These are phyloP conservation scores for Hydrozoanthus gracilis DNA, from an alignment of 92 coral and sea anemone genomes.

Conservation along the genomic window DNA sequence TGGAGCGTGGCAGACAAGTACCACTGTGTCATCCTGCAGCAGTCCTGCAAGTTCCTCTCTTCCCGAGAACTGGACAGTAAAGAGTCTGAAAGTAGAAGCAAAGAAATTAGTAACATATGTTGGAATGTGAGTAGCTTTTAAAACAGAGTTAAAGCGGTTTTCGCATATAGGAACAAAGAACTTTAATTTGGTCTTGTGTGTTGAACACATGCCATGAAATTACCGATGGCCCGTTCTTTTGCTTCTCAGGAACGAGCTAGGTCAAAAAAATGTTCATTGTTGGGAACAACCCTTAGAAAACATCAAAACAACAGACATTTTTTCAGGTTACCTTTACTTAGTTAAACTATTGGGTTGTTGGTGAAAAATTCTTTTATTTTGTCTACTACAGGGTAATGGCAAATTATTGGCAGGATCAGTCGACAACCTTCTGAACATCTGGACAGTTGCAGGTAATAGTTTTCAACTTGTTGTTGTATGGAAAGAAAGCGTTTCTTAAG, in stretches of 20 bases:
- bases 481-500: too few relatives aligned
- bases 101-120: slow-evolving; percentile 72
- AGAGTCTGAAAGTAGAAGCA: slow-evolving; percentile 46
- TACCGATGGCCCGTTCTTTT: too few relatives aligned
- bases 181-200: background rate
- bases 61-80: slow-evolving; percentile 58
- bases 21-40: slow-evolving; percentile 77
- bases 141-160: too few relatives aligned
- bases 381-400: slow-evolving; percentile 73
- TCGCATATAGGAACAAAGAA: too few relatives aligned
- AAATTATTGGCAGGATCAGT: slow-evolving; percentile 40
- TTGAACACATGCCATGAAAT: too few relatives aligned
- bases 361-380: background rate
- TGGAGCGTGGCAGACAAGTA: slow-evolving; percentile 89
- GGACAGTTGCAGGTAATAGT: slow-evolving; percentile 10
- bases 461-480: background rate
- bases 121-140: slow-evolving; percentile 70
- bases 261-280: too few relatives aligned
- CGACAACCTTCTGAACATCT: slow-evolving; percentile 4
- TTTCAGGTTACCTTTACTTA: background rate
- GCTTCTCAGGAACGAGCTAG: too few relatives aligned
- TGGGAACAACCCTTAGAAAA: too few relatives aligned
- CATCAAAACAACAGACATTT: too few relatives aligned
- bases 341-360: background rate
- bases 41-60: slow-evolving; percentile 72